Evolutionary conservation across 2,113 vertebrate genomes (phyloP).

Genomic region (Melierax canorus): DNA sequence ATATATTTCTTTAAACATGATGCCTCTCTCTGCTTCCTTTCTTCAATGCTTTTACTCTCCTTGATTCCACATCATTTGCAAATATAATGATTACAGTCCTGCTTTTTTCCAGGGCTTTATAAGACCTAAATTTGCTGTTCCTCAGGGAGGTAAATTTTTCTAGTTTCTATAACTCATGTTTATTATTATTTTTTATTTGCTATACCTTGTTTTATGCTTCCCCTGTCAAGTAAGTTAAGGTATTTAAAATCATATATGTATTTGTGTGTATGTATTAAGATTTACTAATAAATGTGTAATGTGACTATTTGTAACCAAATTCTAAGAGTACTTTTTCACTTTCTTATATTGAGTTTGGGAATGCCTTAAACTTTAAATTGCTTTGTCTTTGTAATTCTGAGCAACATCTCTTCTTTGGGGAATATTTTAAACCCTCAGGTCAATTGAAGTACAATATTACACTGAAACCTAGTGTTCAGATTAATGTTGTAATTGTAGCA

Average conservation of each 20-base stretch:
- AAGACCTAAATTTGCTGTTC: background rate
- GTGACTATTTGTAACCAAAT: background rate
- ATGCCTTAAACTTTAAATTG: background rate
- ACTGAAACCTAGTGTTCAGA: background rate
- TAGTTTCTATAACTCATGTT: background rate
- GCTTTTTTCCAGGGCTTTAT: background rate
- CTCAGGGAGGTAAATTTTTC: background rate
- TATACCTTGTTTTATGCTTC: background rate
- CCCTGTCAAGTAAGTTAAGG: background rate
- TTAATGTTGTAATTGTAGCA: background rate
- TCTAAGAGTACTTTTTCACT: background rate
- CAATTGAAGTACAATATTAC: background rate
- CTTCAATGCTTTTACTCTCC: background rate
- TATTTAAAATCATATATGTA: background rate
- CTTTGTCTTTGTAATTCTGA: background rate
- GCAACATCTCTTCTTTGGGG: accelerated
- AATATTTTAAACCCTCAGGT: background rate
- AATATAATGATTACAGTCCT: background rate
- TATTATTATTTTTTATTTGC: background rate
- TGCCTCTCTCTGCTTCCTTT: background rate
- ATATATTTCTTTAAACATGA: background rate
- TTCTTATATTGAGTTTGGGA: background rate
- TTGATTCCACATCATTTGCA: background rate
- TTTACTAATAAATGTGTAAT: background rate
- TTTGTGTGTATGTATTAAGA: background rate